Evolutionary conservation across 2,113 vertebrate genomes (phyloP).

Genomic region (Corynorhinus townsendii): DNA sequence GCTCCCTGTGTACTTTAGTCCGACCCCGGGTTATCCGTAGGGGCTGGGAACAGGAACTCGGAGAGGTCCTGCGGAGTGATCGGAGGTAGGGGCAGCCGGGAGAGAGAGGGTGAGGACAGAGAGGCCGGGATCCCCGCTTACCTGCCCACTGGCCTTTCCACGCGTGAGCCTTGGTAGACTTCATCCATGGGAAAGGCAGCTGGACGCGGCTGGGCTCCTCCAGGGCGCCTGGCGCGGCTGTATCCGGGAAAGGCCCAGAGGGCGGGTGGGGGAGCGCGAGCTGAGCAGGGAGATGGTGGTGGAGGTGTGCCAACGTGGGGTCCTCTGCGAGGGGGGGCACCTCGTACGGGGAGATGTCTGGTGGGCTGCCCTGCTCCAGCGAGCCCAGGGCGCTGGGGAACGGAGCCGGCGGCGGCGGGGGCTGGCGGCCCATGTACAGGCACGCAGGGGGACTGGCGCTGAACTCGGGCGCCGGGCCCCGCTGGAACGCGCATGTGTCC

Average conservation of each 20-base stretch:
- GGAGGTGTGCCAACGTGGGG: conserved; percentile 82
- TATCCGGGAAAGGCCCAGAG: conserved; percentile 83
- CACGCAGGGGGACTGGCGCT: conserved; percentile 90
- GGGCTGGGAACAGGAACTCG: neutral
- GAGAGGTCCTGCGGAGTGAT: neutral
- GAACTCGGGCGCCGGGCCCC: conserved; percentile 88
- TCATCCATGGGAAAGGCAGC: conserved; percentile 98
- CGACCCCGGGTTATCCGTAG: neutral
- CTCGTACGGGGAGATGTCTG: conserved; percentile 89
- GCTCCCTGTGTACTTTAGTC: neutral
- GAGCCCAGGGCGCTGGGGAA: conserved; percentile 82
- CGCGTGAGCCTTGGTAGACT: conserved; percentile 94
- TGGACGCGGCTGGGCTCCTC: conserved; percentile 86
- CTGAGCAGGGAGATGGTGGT: conserved; percentile 83
- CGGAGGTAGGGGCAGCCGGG: neutral
- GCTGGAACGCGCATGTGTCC: conserved; percentile 93
- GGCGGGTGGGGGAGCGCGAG: conserved; percentile 80
- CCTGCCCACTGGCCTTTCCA: conserved; percentile 98
- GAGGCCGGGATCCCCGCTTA: conserved; percentile 73
- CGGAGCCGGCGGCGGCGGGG: conserved; percentile 77
- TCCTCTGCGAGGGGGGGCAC: conserved; percentile 89
- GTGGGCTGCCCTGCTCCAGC: conserved; percentile 86
- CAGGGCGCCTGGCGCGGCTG: conserved; percentile 78
- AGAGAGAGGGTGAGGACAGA: neutral
- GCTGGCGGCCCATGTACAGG: conserved; percentile 93